Base-by-base conservation (phyloP, 1,140 invertebrate genomes). In the Trinorchestia longiramus region DNA sequence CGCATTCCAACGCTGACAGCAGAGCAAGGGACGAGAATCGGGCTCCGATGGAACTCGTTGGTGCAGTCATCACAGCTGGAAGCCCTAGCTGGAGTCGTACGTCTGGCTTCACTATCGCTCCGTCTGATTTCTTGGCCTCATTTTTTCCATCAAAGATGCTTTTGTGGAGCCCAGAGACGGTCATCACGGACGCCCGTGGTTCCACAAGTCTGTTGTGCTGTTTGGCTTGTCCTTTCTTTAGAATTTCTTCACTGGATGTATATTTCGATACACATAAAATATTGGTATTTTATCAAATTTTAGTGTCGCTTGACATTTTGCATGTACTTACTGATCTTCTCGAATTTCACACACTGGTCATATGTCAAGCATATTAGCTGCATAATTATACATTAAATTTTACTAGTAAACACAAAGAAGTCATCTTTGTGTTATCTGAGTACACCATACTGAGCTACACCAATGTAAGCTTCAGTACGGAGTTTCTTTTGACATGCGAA, bases 21-120 rank as follows among this genome's bases (percentile, higher is more conserved):
- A 11, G n/a, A 90, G 41, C n/a, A 90, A 43, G n/a, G 88, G 88
- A 90, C 88, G 88, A 41, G 87, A 4, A 36, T 87, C 41, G 36
- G 87, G 87, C 88, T 90, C 28, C 88, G 41, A 90, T 90, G 43
- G 88, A 41, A 11, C 43, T 90, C 88, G 88, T 90, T 90, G n/a
- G 43, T 90, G 88, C 28, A 41, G 88, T 90, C 88, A 90, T 90
- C 88, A 90, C 41, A 90, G 88, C 41, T 41, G 43, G 88, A 90
- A 90, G 88, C 88, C 88, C 88, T 43, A 3, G n/a, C 41, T 43
- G n/a, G 88, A 43, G 41, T 42, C 88, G 88, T 90, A 43, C 88
- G 43, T 90, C 43, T 90, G 88, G 88, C 88, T 90, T 90, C 88
- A 4, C 88, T 90, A 90, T 90, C 88, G 43, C 11, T 36, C 41